Conservation (phyloP, 2,888 invertebrate genomes). For the Artemia sinica region DNA sequence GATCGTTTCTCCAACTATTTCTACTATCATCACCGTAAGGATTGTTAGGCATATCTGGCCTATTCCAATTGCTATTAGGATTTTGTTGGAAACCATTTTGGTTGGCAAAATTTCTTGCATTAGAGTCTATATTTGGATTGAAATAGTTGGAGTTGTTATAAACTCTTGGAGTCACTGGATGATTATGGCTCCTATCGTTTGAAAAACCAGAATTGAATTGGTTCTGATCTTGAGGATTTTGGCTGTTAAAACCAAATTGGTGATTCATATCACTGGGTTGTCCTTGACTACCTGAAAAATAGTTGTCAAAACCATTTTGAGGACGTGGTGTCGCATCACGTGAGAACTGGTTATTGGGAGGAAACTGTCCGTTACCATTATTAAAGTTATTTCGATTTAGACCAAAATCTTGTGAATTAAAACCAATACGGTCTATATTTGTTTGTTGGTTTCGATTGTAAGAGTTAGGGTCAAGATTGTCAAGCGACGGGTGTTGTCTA, state of each 20-base stretch:
- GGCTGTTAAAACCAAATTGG: neutral
- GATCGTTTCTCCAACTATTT: no score
- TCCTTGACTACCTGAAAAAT: no score
- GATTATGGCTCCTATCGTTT: neutral
- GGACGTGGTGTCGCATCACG: no score
- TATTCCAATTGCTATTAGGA: neutral
- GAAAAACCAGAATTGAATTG: neutral
- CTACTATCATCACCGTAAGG: no score
- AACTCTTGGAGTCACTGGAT: conserved; percentile 1
- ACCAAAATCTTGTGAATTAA: no score
- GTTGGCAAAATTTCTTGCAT: neutral
- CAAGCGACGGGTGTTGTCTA: no score
- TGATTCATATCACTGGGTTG: no score
- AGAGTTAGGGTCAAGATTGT: no score
- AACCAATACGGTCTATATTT: no score
- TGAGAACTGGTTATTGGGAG: neutral
- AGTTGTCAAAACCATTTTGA: no score
- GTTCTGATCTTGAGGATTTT: neutral
- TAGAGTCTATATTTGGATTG: neutral
- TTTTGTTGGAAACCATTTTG: neutral
- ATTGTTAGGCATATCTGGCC: neutral
- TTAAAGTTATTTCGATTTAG: neutral
- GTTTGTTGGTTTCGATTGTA: no score
- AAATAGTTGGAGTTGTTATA: neutral
- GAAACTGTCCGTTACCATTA: neutral